Percentiles rank a stretch among this genome's conserved stretches.
Conservation (phyloP, 2,797 vertebrate genomes). For the Liparis tanakae region DNA sequence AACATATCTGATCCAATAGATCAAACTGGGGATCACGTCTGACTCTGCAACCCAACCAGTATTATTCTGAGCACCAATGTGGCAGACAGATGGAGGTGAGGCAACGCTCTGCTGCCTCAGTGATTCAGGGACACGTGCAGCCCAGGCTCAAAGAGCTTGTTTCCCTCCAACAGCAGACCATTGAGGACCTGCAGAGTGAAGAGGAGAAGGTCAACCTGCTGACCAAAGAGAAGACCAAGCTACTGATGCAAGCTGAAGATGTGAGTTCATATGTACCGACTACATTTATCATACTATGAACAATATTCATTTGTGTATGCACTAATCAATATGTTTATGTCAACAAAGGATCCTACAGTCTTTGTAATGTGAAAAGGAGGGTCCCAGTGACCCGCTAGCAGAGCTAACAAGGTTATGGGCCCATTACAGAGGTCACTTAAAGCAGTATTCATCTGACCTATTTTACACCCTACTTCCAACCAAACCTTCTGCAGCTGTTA, state of each 20-base stretch:
- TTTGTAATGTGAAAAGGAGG: too few species aligned
- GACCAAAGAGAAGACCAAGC: constrained; percentile 81
- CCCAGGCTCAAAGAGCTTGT: constrained; percentile 54
- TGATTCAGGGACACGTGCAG: constrained; percentile 51
- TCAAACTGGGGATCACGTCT: constrained; percentile 48
- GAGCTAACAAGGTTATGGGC: too few species aligned
- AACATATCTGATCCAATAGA: constrained; percentile 43
- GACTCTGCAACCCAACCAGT: constrained; percentile 45
- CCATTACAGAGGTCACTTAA: too few species aligned
- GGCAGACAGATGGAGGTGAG: constrained; percentile 52
- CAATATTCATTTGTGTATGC: background rate
- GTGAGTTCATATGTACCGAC: constrained; percentile 57
- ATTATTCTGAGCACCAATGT: constrained; percentile 50
- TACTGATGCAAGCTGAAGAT: constrained; percentile 80
- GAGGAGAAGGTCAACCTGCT: constrained; percentile 85
- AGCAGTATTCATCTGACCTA: background rate
- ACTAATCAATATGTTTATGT: too few species aligned
- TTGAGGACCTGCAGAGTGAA: constrained; percentile 82
- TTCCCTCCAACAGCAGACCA: constrained; percentile 75
- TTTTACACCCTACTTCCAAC: background rate
- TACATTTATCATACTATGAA: background rate
- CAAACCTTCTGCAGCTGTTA: background rate
- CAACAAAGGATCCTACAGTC: too few species aligned
- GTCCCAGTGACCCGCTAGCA: too few species aligned
- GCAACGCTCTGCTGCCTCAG: constrained; percentile 13